Base-by-base conservation (phyloP, 1,140 invertebrate genomes). In the Drosophila pseudoobscura region DNA sequence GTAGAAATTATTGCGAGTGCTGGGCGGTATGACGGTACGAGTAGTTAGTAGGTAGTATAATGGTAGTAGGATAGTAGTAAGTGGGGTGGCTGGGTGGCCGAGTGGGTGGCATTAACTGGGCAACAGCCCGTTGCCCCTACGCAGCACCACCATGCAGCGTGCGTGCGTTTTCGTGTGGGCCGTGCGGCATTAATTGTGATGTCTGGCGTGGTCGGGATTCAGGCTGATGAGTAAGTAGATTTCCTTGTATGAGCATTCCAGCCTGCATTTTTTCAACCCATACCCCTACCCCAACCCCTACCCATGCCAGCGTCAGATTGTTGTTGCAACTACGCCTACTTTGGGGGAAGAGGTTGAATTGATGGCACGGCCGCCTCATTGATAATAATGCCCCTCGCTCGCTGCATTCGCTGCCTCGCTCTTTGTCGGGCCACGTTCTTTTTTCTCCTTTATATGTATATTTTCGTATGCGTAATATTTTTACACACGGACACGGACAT, bases 141-240 rank as follows among this genome's bases (percentile, higher is more conserved):
- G 47, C 41, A 35, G 44, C 20, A 5, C 35, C 35, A 39, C 11
- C 35, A 13, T 4, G 11, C 52, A 46, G 56, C 45, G 46, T 51
- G 72, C 45, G 59, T 53, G 66, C 47, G 58, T 62, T 52, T 74
- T 57, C 56, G 56, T 70, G 80, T 70, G 59, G 74, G 59, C 70
- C 51, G 74, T 80, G 41, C 59, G 78, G 82, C 65, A 85, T 85
- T 85, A 85, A 85, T 85, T 85, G 82, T 88, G 82, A 85, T 88
- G 82, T 85, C 82, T 85, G 82, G 69, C 78, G 43, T 57, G 82
- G 64, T 64, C 47, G 54, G 64, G 35, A 71, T 50, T 39, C 46
- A 49, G 41, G 61, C 76, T 59, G 84, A 89, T 88, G 83, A 89
- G 83, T 89, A 88, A 88, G 83, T 88, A 88, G 83, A 80, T 88